Evolutionary conservation across 2,797 vertebrate species (phyloP), one percentile per base, ranked within the genome.

Genomic region (Danio tinwini): DNA sequence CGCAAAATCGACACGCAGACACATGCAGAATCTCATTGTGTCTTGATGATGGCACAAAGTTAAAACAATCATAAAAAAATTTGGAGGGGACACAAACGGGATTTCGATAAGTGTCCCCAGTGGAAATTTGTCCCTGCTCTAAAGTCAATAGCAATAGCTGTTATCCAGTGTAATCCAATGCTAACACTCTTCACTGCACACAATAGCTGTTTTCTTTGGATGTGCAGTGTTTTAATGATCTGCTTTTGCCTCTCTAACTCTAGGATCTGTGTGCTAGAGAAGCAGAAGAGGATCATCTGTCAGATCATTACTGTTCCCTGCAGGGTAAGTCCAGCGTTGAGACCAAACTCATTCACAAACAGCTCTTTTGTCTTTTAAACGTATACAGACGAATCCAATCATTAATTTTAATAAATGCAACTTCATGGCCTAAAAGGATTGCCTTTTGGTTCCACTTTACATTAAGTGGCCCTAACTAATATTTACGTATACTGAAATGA

Each of bases 251-350:
- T 42, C 1, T 68, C 72, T 63, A 47, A 62, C 37, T 74, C n/a
- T 88, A 94, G 94, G 92, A 87, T 87, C 90, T 91, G 87, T 85
- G 88, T 83, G 90, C 88, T 71, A 80, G 83, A 62, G 90, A 91
- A 58, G 85, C 85, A 77, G 93, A 90, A 85, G 90, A 90, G 45
- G 83, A 91, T 81, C 93, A 87, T 55, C 90, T 91, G 79, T 80
- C 89, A 86, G 89, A 93, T 83, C 92, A 92, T 91, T 92, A 92
- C 89, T 93, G 91, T 90, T 92, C 93, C 84, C 92, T 94, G 88
- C 92, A 94, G 92, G 94, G 94, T 94, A 92, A 68, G 90, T 86
- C 62, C 29, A 89, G 83, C 88, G 90, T 4, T 49, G 29, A 64
- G 16, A n/a, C 11, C 11, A 45, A 63, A 42, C 40, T 37, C 14